Conservation (phyloP, 2,113 vertebrate species). For the Vulpes ferrilata region DNA sequence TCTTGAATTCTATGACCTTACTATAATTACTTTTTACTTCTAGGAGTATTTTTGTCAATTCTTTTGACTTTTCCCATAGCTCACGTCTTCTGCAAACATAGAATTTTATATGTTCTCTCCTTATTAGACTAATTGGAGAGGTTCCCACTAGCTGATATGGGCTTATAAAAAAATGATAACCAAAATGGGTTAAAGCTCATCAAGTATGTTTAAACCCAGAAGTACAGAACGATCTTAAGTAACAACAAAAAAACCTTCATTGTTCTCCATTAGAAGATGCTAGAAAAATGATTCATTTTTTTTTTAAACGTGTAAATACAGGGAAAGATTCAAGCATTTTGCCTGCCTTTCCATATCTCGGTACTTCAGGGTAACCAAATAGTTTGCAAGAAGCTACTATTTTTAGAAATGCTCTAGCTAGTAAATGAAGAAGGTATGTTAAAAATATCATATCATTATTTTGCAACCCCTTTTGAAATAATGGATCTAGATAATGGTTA, state of each 20-base stretch:
- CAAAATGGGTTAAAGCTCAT: not conserved
- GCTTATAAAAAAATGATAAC: not conserved
- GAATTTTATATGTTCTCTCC: not conserved
- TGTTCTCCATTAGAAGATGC: not conserved
- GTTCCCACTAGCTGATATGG: not conserved
- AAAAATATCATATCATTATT: constrained; percentile 16
- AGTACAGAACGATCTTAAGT: not conserved
- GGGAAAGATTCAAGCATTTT: not conserved
- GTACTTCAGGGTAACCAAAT: not conserved
- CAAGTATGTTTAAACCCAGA: not conserved
- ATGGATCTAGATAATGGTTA: not conserved
- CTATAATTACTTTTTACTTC: not conserved
- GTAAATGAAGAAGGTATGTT: not conserved
- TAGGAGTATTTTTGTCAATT: not conserved
- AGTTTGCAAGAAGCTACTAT: not conserved
- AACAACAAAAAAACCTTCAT: not conserved
- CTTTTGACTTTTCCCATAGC: not conserved
- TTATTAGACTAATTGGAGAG: not conserved
- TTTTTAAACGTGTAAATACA: not conserved
- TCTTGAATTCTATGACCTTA: not conserved
- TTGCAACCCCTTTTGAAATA: not conserved
- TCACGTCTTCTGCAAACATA: not conserved
- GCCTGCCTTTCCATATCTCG: not conserved
- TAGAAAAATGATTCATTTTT: constrained; percentile 38
- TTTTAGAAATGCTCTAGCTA: not conserved